A percentile compares a stretch with the other conserved stretches of the same genome.
These are phyloP conservation scores for Channa maculata DNA, from an alignment of 2,113 vertebrate genomes.

Conservation along the genomic window DNA sequence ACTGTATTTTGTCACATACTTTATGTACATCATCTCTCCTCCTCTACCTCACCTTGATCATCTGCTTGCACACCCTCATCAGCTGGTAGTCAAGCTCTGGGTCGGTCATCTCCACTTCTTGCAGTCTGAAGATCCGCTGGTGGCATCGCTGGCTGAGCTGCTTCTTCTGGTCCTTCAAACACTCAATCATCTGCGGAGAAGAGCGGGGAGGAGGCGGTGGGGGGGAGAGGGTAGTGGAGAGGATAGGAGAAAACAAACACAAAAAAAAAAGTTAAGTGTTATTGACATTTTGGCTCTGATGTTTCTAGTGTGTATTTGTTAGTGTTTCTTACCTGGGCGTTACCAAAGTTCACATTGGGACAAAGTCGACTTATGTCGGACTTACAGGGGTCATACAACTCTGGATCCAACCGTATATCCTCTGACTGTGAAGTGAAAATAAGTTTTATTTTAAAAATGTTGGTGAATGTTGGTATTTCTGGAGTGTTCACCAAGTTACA, in stretches of 20 bases:
- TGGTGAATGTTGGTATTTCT: too few relatives aligned
- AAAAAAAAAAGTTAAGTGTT: background rate
- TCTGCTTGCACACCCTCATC: constrained; percentile 98
- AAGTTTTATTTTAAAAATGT: background rate
- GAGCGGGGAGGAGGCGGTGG: too few relatives aligned
- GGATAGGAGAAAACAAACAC: too few relatives aligned
- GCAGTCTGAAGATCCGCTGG: constrained; percentile 94
- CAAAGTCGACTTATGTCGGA: constrained; percentile 92
- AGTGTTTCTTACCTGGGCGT: constrained; percentile 88
- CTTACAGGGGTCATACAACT: constrained; percentile 93
- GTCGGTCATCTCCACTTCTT: constrained; percentile 97
- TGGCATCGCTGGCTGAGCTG: constrained; percentile 89
- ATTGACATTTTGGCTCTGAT: too few relatives aligned
- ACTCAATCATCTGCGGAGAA: constrained; percentile 85
- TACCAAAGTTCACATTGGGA: constrained; percentile 91
- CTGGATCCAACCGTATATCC: constrained; percentile 95
- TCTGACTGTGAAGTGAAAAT: constrained; percentile 85
- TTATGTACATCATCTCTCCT: too few relatives aligned
- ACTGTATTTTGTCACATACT: too few relatives aligned
- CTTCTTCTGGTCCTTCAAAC: constrained; percentile 95
- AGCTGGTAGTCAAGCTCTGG: constrained; percentile 96
- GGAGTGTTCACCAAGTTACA: too few relatives aligned
- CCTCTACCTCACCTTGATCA: constrained; percentile 89
- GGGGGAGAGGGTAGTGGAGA: too few relatives aligned
- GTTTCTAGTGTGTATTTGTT: background rate